Base-by-base conservation (phyloP, 2,888 invertebrate genomes). In the Dicycla oo region DNA sequence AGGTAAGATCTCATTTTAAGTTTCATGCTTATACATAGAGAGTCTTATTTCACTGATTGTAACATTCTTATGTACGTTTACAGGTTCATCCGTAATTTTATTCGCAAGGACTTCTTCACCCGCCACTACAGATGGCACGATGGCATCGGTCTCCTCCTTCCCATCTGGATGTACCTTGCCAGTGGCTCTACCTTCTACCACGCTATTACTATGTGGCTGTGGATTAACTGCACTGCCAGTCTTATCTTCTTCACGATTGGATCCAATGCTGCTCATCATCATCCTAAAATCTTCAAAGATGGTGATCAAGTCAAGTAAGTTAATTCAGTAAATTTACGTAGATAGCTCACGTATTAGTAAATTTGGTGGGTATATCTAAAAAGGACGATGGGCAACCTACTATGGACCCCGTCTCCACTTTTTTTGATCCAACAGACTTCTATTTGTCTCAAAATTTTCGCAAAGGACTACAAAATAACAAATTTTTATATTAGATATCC, bases 211-310 rank as follows among this genome's bases (percentile, higher is more conserved):
- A 92, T 93, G 86, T 98, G 97, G 97, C 75, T 97, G 0, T 91
- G 96, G 83, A 96, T 97, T 20, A 87, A 96, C n/a, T 86, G 96
- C 26, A 89, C 96, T 0, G 95, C 93, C 0, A 97, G 98, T 84
- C 96, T 97, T 49, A 87, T 96, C 2, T 98, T 98, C 88, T 95
- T 93, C 6, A 85, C 95, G 1, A 97, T 98, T 77, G 98, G 97
- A 3, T 85, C 97, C 2, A 98, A 97, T 88, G 98, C 98, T 7
- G 98, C 97, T 0, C 98, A 98, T 92, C 98, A 98, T 89, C 98
- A 98, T 91, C 98, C 85, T 5, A 53, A 80, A 10, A 82, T 85
- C 5, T 97, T 97, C 87, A 98, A 98, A 88, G 98, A 98, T 88
- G 98, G 98, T 1, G 98, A 98, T 90, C 92, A 97, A 82, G 94